Evolutionary conservation across 2,113 vertebrate genomes (phyloP).

Genomic region (Chaetorhynchus papuensis): DNA sequence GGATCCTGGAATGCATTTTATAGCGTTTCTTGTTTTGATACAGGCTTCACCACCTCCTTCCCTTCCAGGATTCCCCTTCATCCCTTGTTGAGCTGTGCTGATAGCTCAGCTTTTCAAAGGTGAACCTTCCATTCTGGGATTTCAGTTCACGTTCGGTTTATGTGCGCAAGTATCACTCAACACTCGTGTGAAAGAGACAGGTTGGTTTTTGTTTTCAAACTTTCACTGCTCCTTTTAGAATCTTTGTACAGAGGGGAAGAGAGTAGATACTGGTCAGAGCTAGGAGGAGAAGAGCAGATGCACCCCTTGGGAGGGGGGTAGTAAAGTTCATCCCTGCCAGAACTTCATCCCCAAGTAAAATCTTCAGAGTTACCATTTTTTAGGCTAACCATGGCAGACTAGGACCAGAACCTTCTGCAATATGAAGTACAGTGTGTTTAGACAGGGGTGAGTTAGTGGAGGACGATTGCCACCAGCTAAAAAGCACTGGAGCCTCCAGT

Average conservation of each 20-base stretch:
- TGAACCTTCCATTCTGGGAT: background rate
- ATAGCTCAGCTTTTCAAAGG: background rate
- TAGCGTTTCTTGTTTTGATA: background rate
- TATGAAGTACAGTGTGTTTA: background rate
- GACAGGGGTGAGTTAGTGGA: background rate
- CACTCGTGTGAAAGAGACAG: background rate
- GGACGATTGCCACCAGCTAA: fast-evolving
- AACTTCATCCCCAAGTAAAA: background rate
- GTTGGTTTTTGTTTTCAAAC: background rate
- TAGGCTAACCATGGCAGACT: background rate
- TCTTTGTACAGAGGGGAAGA: background rate
- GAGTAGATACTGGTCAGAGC: background rate
- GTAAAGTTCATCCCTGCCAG: background rate
- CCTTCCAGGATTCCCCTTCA: background rate
- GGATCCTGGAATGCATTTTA: background rate
- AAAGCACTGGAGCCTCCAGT: background rate
- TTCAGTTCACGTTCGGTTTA: background rate
- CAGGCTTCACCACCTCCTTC: background rate
- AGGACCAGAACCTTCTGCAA: background rate
- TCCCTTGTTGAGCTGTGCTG: background rate
- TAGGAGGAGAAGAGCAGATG: background rate
- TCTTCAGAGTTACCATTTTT: background rate
- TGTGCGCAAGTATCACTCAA: background rate
- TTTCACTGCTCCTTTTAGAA: background rate
- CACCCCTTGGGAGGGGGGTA: fast-evolving